Conservation (phyloP, 2,888 invertebrate genomes). For the Laothoe populi region DNA sequence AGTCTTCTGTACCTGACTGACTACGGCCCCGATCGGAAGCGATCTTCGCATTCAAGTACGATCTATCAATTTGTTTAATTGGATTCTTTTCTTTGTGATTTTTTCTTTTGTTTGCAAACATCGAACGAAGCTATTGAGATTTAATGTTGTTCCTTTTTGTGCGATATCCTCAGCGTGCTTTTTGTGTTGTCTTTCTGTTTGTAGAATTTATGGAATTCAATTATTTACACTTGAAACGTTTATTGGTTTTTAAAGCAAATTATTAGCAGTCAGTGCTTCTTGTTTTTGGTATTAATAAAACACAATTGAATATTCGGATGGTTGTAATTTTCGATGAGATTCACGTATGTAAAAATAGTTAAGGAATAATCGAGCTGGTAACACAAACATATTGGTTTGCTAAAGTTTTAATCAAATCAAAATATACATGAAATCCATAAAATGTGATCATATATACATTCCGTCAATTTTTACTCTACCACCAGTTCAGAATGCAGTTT, state of each 20-base stretch:
- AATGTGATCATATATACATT: too few relatives aligned
- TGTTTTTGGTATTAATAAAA: too few relatives aligned
- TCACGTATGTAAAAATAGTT: too few relatives aligned
- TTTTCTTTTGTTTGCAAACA: constrained; percentile 65
- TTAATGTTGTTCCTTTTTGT: constrained; percentile 69
- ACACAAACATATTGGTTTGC: too few relatives aligned
- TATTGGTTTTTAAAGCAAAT: constrained; percentile 16
- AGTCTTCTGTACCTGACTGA: constrained; percentile 15
- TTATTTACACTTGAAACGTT: constrained; percentile 29
- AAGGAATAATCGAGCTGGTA: too few relatives aligned
- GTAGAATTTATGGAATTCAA: constrained; percentile 38
- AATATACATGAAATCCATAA: too few relatives aligned
- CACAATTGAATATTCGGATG: too few relatives aligned
- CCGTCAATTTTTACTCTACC: too few relatives aligned
- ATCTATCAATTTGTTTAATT: constrained; percentile 82
- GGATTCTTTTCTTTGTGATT: constrained; percentile 75
- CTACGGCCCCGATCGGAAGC: constrained; percentile 25
- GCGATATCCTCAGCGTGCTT: constrained; percentile 46
- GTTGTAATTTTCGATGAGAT: too few relatives aligned
- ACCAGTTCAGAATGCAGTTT: too few relatives aligned
- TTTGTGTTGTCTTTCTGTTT: constrained; percentile 47
- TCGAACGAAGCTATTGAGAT: constrained; percentile 62
- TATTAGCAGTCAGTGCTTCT: too few relatives aligned
- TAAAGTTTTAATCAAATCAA: too few relatives aligned
- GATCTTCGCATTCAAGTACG: constrained; percentile 47